These are phyloP conservation scores for Neomorphus geoffroyi DNA, from an alignment of 2,797 vertebrate genomes.

Conservation along the genomic window DNA sequence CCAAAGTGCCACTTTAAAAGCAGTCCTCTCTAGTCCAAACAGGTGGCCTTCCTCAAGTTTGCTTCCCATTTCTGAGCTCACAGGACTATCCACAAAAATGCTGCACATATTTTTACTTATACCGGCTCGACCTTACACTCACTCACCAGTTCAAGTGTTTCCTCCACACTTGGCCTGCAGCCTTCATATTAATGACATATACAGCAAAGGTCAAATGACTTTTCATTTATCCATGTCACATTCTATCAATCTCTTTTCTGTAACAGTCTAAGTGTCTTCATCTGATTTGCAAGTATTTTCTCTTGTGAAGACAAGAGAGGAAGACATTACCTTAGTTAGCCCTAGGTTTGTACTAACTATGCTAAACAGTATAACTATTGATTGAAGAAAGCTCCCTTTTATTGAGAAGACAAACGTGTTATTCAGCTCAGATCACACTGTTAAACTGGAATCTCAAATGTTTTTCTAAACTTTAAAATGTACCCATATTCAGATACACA, in stretches of 20 bases:
- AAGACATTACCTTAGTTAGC: background rate
- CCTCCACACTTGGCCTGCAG: background rate
- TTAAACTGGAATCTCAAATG: background rate
- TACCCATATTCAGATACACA: background rate
- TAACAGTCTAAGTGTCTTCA: background rate
- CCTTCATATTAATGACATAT: background rate
- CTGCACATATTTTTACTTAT: background rate
- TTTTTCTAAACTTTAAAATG: background rate
- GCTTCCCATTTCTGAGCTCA: background rate
- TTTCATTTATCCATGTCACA: background rate
- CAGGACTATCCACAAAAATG: background rate
- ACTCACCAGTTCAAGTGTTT: background rate
- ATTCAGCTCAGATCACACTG: background rate
- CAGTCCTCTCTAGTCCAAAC: background rate
- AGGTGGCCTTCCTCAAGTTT: background rate
- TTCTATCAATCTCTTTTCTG: background rate
- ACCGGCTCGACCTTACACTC: background rate
- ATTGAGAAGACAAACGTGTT: background rate
- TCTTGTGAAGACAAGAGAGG: background rate
- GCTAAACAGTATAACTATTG: background rate
- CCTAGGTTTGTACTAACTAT: background rate
- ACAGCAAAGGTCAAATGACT: background rate
- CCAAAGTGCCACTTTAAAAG: background rate
- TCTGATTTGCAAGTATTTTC: background rate
- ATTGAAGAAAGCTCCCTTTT: conserved; percentile 5